Base-by-base conservation (phyloP, 2,113 vertebrate genomes). In the Melierax canorus region DNA sequence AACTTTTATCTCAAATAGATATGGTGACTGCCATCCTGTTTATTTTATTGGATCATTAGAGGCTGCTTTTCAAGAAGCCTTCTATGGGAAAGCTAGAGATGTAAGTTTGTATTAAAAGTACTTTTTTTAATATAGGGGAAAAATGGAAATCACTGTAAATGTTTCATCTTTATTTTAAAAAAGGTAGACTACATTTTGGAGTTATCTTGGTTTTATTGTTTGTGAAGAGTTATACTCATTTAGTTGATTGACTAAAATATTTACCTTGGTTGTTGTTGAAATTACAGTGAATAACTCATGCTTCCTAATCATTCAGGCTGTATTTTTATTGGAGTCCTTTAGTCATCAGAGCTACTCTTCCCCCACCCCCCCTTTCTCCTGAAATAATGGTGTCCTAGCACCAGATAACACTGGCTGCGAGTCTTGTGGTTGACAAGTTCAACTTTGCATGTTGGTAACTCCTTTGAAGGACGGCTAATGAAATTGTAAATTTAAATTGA, bases 41-140 rank as follows among this genome's bases (percentile, higher is more conserved):
- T 99, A 99, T 99, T 99, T 99, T 98, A 99, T 99, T 96, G 99
- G 99, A 79, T 98, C 99, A 91, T 98, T 99, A 98, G 99, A 99
- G 98, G 99, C 99, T 98, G 99, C 99, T 94, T 99, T 99, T 98
- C 99, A 99, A 98, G 99, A 99, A 98, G 99, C 99, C 98, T 99
- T 99, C 98, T 99, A 99, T 88, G 99, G 99, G 92, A 99, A 99
- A 99, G 99, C 99, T 95, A 99, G 99, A 99, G 99, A 99, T 98
- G 99, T 99, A 98, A 99, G 99, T 99, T 81, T 48, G 78, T 26
- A 23, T 85, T 74, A 60, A 78, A 63, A 34, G 7, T 53, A 43
- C 41, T 80, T 87, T n/a, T 59, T 82, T 81, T 75, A n/a, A 39
- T 60, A 11, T 30, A 8, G 7, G n/a, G 36, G 56, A 3, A 3